Conservation (phyloP, 1,140 invertebrate species). For the Cydia amplana region DNA sequence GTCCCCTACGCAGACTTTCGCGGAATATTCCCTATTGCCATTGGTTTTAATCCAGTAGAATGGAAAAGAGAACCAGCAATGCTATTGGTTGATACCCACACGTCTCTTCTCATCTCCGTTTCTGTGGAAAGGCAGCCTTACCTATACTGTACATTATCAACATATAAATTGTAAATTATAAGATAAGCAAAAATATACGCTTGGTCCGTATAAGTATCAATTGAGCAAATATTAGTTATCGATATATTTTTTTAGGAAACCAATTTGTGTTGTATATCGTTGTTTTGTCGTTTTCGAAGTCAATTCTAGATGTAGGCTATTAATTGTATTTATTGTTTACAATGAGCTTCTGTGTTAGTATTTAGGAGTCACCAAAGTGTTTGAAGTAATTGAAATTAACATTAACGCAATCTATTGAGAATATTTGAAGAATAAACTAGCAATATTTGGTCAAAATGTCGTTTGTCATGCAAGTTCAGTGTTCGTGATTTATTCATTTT, state of each 20-base stretch:
- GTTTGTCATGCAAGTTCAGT: too few relatives aligned
- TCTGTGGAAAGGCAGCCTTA: background rate
- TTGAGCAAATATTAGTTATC: conserved; percentile 17
- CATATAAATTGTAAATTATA: background rate
- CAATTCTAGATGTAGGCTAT: conserved; percentile 37
- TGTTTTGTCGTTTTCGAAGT: conserved; percentile 40
- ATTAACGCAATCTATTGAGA: background rate
- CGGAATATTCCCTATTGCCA: too few relatives aligned
- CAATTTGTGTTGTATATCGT: conserved; percentile 19
- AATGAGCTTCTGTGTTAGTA: conserved; percentile 35
- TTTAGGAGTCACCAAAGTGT: conserved; percentile 19
- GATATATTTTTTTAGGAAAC: conserved; percentile 18
- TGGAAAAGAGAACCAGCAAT: too few relatives aligned
- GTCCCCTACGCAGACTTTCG: too few relatives aligned
- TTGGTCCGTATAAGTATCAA: conserved; percentile 21
- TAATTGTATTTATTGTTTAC: conserved; percentile 33
- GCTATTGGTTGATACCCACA: too few relatives aligned
- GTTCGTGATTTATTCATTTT: too few relatives aligned
- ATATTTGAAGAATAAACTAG: background rate
- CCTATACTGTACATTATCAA: background rate
- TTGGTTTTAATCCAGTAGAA: too few relatives aligned
- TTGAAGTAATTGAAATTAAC: background rate
- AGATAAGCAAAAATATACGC: conserved; percentile 5
- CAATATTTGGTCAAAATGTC: too few relatives aligned
- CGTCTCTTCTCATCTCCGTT: too few relatives aligned